Evolutionary conservation across 2,888 invertebrate species (phyloP).

Genomic region (Augochlorella aurata): DNA sequence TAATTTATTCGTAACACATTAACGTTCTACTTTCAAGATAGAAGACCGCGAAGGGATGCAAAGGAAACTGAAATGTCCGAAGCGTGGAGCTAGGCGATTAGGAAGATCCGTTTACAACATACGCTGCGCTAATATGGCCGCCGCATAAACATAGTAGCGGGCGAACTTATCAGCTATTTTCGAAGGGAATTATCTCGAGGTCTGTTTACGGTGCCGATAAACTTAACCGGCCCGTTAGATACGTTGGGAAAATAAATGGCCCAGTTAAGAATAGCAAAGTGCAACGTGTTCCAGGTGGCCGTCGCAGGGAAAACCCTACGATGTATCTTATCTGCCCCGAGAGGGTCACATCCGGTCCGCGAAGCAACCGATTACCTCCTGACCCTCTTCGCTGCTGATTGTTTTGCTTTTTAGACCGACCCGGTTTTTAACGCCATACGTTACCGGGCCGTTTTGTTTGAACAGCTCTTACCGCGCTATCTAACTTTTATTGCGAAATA

Average conservation of each 20-base stretch:
- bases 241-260: constrained; percentile 57
- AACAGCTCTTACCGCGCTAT: constrained; percentile 36
- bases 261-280: constrained; percentile 57
- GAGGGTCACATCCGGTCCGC: constrained; percentile 23
- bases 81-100: not conserved
- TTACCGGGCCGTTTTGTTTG: constrained; percentile 31
- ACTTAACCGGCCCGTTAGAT: constrained; percentile 12
- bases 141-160: not conserved
- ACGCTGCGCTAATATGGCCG: not conserved
- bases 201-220: constrained; percentile 50
- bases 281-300: constrained; percentile 52
- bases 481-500: constrained; percentile 31
- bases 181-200: constrained; percentile 49
- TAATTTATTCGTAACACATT: not conserved
- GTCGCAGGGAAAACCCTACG: constrained; percentile 27
- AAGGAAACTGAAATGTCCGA: not conserved
- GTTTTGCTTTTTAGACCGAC: constrained; percentile 26
- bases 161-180: constrained; percentile 36
- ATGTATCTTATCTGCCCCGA: constrained; percentile 43
- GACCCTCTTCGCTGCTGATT: constrained; percentile 1
- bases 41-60: not conserved
- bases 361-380: not conserved
- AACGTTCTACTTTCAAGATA: not conserved
- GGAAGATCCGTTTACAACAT: not conserved
- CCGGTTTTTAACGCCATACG: constrained; percentile 20